phyloP scores from a whole-genome alignment of 2,888 invertebrate genomes.

The Andrena fulva region DNA sequence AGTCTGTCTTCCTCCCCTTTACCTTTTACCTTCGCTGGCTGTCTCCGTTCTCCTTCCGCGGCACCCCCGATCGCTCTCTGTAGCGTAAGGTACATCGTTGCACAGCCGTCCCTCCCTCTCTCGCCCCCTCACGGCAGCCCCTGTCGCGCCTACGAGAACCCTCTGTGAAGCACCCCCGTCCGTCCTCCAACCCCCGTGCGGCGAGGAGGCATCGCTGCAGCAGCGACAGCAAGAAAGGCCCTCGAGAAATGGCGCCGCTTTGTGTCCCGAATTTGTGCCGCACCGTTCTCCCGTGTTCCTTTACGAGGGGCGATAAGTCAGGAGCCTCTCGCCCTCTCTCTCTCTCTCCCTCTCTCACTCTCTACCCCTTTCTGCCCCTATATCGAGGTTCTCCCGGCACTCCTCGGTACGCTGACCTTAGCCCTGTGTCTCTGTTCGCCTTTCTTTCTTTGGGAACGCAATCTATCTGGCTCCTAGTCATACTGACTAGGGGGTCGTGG shows the following conservation, averaged over 20 bases:
- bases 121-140: constrained; percentile 12
- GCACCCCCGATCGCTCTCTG: constrained; percentile 36
- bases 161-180: constrained; percentile 48
- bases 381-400: constrained; percentile 16
- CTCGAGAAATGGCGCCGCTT: constrained; percentile 76
- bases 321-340: constrained; percentile 60
- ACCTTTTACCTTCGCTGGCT: constrained; percentile 25
- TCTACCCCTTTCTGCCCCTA: not conserved
- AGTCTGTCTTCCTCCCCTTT: constrained; percentile 25
- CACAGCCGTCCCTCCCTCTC: constrained; percentile 33
- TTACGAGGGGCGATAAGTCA: constrained; percentile 76
- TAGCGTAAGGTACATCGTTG: constrained; percentile 56
- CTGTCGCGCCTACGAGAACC: constrained; percentile 64
- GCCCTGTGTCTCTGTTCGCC: constrained; percentile 37
- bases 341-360: constrained; percentile 19
- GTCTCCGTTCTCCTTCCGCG: constrained; percentile 28
- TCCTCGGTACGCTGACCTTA: constrained; percentile 57
- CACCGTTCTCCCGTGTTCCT: constrained; percentile 74
- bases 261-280: constrained; percentile 79
- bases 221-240: constrained; percentile 68
- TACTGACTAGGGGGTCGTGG: not conserved
- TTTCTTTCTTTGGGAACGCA: constrained; percentile 2
- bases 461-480: constrained; percentile 1
- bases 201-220: constrained; percentile 57
- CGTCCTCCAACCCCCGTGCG: constrained; percentile 18